phyloP scores from a whole-genome alignment of 2,113 vertebrate species.

The Labeo catla region DNA sequence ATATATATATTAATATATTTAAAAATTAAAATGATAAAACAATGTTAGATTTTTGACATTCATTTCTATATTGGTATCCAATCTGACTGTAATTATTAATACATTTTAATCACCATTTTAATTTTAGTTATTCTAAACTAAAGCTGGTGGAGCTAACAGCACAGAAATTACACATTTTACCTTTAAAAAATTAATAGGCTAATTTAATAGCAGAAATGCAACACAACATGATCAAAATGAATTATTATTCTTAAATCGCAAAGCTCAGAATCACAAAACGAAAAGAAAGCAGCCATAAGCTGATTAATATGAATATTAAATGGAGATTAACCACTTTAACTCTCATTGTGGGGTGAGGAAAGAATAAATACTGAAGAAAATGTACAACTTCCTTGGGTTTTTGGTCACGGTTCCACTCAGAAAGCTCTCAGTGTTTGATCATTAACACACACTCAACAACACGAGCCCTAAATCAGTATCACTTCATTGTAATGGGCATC shows the following conservation, averaged over 20 bases:
- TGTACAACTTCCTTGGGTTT: neutral
- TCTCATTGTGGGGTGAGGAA: conserved; percentile 32
- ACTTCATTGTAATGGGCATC: neutral
- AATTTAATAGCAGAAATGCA: neutral
- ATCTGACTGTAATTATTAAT: neutral
- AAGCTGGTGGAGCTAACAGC: neutral
- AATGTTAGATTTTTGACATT: neutral
- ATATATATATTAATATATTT: neutral
- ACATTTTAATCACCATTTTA: neutral
- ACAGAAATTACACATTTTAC: neutral
- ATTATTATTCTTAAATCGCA: neutral
- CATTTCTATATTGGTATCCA: neutral
- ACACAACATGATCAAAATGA: neutral
- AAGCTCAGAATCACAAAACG: conserved; percentile 11
- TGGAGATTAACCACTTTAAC: conserved; percentile 13
- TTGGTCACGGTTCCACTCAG: neutral
- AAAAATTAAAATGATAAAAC: neutral
- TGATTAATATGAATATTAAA: neutral
- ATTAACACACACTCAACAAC: neutral
- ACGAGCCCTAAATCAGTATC: neutral
- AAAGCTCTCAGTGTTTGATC: neutral
- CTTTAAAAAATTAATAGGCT: neutral
- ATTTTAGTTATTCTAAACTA: neutral
- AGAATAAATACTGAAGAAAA: neutral
- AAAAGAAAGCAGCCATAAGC: conserved; percentile 1